Conservation (phyloP, 2,797 vertebrate genomes). For the Pteronotus mesoamericanus region DNA sequence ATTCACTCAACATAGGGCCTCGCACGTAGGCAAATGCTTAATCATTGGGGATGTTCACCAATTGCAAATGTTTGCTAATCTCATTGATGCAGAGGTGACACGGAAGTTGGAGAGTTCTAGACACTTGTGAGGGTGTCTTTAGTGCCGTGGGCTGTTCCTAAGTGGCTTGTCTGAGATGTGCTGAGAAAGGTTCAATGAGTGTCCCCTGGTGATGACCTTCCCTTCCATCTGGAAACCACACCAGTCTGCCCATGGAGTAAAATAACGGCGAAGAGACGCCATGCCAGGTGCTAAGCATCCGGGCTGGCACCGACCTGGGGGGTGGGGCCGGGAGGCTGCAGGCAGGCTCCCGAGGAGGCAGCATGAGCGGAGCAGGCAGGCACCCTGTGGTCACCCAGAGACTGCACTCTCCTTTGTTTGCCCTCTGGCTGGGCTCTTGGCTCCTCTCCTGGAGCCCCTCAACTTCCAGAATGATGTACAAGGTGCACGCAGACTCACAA, state of each 20-base stretch:
- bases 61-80: neutral
- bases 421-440: neutral
- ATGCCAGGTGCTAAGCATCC: neutral
- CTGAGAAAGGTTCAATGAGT: neutral
- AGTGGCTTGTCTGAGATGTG: neutral
- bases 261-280: neutral
- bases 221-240: neutral
- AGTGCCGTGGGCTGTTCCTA: neutral
- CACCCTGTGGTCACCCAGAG: neutral
- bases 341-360: neutral
- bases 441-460: neutral
- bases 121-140: neutral
- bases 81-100: fast-evolving
- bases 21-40: fast-evolving
- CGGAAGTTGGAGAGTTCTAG: neutral
- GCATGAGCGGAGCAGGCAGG: neutral
- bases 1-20: neutral
- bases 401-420: neutral
- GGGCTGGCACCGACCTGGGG: neutral
- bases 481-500: neutral
- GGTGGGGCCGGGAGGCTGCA: neutral
- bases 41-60: neutral
- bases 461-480: neutral
- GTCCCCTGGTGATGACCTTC: neutral
- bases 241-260: neutral